These are phyloP conservation scores for Penaeus japonicus DNA, from an alignment of 1,140 invertebrate genomes.

Conservation along the genomic window DNA sequence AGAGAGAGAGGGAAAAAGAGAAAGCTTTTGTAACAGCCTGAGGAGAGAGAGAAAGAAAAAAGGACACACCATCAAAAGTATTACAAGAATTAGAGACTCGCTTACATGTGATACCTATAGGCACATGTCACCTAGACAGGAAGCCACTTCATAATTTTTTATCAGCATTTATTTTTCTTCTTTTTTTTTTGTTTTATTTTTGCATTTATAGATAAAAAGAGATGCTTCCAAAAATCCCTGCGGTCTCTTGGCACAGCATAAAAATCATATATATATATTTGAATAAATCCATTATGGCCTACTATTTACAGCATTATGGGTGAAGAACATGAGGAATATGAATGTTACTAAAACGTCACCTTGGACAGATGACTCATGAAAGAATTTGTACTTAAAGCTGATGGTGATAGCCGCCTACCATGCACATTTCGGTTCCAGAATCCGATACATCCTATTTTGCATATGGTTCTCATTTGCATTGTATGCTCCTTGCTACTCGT, in stretches of 20 bases:
- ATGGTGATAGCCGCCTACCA: not conserved
- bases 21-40: too few species aligned
- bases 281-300: not conserved
- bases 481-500: too few species aligned
- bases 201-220: not conserved
- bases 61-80: too few species aligned
- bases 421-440: not conserved
- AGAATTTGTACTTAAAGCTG: slow-evolving; percentile 21
- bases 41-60: too few species aligned
- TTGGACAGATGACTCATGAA: slow-evolving; percentile 1
- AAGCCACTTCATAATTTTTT: too few species aligned
- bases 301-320: slow-evolving; percentile 19
- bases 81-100: too few species aligned
- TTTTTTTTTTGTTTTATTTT: too few species aligned
- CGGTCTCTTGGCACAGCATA: slow-evolving; percentile 11
- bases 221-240: slow-evolving; percentile 3
- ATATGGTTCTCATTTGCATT: not conserved
- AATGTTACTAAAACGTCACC: not conserved
- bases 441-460: not conserved
- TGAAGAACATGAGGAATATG: not conserved
- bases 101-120: too few species aligned
- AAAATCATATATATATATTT: not conserved
- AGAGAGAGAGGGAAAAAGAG: too few species aligned
- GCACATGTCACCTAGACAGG: too few species aligned
- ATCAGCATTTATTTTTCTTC: too few species aligned